Percentiles rank a stretch among this genome's conserved stretches.
These are phyloP conservation scores for Martes flavigula DNA, from an alignment of 2,797 vertebrate species.

Conservation along the genomic window DNA sequence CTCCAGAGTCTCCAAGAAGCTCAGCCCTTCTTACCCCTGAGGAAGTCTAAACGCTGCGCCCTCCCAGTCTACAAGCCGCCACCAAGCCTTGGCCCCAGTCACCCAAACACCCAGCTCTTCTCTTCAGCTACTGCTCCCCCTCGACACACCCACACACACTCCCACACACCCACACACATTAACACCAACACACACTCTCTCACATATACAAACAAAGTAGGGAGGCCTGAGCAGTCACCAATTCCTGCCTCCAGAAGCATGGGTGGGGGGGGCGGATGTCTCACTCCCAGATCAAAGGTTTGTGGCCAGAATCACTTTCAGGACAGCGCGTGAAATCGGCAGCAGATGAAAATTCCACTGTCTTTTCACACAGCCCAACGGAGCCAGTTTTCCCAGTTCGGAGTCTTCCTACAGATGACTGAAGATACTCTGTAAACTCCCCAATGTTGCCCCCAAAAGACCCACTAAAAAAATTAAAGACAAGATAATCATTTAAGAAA, in stretches of 20 bases:
- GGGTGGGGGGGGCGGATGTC: background rate
- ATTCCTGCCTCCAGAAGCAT: background rate
- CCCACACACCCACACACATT: background rate
- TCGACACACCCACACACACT: background rate
- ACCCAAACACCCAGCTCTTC: background rate
- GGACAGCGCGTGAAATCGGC: slow-evolving; percentile 17
- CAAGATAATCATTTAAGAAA: slow-evolving; percentile 47
- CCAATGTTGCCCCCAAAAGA: slow-evolving; percentile 33
- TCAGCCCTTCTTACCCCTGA: background rate
- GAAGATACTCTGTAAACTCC: background rate
- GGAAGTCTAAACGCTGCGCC: background rate
- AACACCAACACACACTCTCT: background rate
- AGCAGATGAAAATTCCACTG: slow-evolving; percentile 10
- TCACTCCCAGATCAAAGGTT: slow-evolving; percentile 65
- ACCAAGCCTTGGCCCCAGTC: background rate
- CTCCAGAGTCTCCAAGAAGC: background rate
- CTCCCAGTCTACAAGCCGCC: background rate
- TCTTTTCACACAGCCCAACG: background rate
- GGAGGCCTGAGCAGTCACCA: background rate
- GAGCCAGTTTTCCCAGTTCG: background rate
- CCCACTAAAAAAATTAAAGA: slow-evolving; percentile 50
- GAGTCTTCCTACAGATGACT: slow-evolving; percentile 3
- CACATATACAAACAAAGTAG: background rate
- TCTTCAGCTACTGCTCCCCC: background rate
- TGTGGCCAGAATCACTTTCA: slow-evolving; percentile 48